Base-by-base conservation (phyloP, 1,140 invertebrate species). In the Apis laboriosa region DNA sequence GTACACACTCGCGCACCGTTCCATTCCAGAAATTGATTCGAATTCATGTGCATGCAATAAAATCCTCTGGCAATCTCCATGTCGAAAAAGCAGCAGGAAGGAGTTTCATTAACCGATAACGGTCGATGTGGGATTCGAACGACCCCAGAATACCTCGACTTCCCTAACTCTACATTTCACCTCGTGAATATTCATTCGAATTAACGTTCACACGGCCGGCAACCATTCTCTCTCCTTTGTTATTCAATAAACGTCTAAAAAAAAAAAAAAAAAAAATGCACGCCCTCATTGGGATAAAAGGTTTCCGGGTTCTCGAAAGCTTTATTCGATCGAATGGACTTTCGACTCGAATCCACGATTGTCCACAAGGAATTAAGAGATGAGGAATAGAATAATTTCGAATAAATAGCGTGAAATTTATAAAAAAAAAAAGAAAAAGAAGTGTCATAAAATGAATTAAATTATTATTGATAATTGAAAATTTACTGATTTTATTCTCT, bases 101-200 rank as follows among this genome's bases (percentile, higher is more conserved):
- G 51, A 64, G 51, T 74, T 74, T 64, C 70, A 49, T 64, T 74
- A 74, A 24, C 60, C 60, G 60, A 80, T 74, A 74, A 80, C 60
- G 70, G 21, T 7, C 28, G 24, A 74, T 58, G 15, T 34, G 70
- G 51, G 58, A 74, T 79, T 71, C 34, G 11, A 53, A 9, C 60
- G 61, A 76, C 51, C 53, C 19, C 63, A 43, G 51, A 67, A 56
- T 19, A 15, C 51, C 73, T 11, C 21, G 43, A 11, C 11, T 12
- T 24, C 4, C 15, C 53, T 8, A 8, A 9, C 15, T 1, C 13
- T 55, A 24, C 4, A 67, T 77, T 28, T 56, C 75, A 15, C 19
- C 63, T 34, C 28, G 21, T 77, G 51, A 77, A 77, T 77, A 77
- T 77, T 77, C 75, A 77, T 67, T 67, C 49, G 75, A 55, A 77